Evolutionary conservation across 2,113 vertebrate species (phyloP).

Genomic region (Epinephelus lanceolatus): DNA sequence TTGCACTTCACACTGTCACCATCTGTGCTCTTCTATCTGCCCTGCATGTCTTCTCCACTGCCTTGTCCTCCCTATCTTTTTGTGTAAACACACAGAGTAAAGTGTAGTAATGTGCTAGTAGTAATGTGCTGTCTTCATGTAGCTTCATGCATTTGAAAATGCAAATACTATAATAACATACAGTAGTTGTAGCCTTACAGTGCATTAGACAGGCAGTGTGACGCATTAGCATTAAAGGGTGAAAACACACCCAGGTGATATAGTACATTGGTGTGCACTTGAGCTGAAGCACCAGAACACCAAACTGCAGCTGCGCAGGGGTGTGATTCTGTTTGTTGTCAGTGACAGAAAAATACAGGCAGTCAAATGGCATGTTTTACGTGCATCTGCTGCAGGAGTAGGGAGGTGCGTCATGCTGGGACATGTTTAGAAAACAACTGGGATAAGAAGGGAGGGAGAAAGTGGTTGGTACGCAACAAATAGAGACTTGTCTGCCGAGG

Average conservation of each 20-base stretch:
- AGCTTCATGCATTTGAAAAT: too few relatives aligned
- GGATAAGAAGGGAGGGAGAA: not conserved
- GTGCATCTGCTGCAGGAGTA: not conserved
- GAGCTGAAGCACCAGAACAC: not conserved
- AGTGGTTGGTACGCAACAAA: not conserved
- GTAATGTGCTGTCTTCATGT: too few relatives aligned
- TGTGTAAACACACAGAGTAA: too few relatives aligned
- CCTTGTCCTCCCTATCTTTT: too few relatives aligned
- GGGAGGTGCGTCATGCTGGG: conserved; percentile 13
- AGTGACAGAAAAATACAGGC: conserved; percentile 7
- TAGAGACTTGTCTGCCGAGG: conserved; percentile 27
- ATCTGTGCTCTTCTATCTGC: too few relatives aligned
- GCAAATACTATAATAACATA: not conserved
- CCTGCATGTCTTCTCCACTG: too few relatives aligned
- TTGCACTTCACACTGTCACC: too few relatives aligned
- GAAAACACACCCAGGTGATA: not conserved
- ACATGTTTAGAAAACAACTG: conserved; percentile 58
- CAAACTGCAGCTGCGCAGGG: not conserved
- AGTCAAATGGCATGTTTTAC: not conserved
- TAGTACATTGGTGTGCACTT: not conserved
- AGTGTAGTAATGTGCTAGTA: too few relatives aligned
- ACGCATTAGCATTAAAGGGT: not conserved
- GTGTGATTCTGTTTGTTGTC: not conserved
- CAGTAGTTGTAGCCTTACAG: not conserved
- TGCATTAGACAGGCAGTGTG: not conserved